Conservation (phyloP, 2,797 vertebrate genomes). For the Alectoris magna region DNA sequence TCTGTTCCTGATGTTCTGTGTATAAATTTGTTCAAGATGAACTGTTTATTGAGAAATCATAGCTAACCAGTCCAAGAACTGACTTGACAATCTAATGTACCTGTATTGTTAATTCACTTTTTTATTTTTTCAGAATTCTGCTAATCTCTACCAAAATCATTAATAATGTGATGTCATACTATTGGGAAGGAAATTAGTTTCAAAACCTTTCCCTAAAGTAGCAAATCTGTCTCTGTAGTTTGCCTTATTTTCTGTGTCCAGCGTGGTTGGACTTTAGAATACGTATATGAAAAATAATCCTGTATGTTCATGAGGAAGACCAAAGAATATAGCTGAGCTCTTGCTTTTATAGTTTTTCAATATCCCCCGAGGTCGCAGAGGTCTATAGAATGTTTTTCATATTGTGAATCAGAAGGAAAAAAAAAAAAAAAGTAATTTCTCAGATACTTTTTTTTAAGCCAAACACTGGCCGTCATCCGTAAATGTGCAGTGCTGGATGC, state of each 20-base stretch:
- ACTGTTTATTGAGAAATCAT: constrained; percentile 17
- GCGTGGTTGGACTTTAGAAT: constrained; percentile 12
- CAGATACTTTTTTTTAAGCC: neutral
- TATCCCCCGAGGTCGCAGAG: constrained; percentile 26
- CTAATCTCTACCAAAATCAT: neutral
- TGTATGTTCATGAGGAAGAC: neutral
- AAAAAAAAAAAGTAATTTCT: constrained; percentile 37
- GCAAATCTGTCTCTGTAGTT: neutral
- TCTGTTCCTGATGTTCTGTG: constrained; percentile 39
- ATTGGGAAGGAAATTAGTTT: neutral
- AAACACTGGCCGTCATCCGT: neutral
- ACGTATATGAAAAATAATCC: constrained; percentile 2
- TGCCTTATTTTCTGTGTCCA: constrained; percentile 12
- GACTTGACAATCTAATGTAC: neutral
- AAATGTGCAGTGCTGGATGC: constrained; percentile 29
- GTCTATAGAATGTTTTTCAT: constrained; percentile 41
- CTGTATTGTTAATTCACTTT: neutral
- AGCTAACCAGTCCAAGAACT: constrained; percentile 14
- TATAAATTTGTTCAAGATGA: constrained; percentile 9
- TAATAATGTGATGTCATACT: neutral
- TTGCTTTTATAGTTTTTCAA: constrained; percentile 42
- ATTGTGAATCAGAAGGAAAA: constrained; percentile 47
- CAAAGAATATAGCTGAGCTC: constrained; percentile 24
- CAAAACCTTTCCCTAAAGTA: neutral
- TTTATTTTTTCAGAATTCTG: neutral